These are phyloP conservation scores for Myodes glareolus DNA, from an alignment of 2,113 vertebrate species.

Conservation along the genomic window DNA sequence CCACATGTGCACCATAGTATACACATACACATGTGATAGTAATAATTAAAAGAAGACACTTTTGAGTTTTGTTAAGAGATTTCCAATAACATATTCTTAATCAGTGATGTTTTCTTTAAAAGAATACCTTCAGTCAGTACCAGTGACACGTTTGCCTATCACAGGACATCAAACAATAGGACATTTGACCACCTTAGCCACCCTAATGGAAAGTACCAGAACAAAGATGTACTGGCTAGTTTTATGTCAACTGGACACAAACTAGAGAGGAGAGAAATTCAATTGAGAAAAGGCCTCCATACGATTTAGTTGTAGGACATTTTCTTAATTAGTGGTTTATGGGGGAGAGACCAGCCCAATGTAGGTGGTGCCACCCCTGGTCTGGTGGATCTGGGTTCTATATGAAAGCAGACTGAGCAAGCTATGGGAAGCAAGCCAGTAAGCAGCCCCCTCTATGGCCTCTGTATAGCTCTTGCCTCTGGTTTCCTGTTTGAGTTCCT, in stretches of 20 bases:
- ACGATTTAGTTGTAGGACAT: neutral
- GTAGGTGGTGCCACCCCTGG: neutral
- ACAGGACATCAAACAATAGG: neutral
- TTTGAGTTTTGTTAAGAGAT: conserved; percentile 38
- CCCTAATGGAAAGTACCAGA: neutral
- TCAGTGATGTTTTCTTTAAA: neutral
- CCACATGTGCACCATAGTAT: no score
- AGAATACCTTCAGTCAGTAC: neutral
- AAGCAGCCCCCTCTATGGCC: neutral
- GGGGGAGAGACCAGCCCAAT: neutral
- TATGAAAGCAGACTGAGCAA: neutral
- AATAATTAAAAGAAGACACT: neutral
- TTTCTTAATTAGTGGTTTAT: neutral
- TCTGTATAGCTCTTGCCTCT: neutral
- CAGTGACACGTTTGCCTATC: neutral
- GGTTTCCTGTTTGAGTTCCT: neutral
- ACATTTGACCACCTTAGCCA: neutral
- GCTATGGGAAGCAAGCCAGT: neutral
- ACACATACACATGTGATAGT: neutral
- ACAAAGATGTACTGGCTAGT: neutral
- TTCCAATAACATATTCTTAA: neutral
- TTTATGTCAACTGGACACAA: neutral
- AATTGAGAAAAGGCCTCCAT: neutral
- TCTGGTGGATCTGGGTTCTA: neutral
- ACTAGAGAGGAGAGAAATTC: neutral